Conservation (phyloP, 2,888 invertebrate species). For the Phanerotoma sp. region DNA sequence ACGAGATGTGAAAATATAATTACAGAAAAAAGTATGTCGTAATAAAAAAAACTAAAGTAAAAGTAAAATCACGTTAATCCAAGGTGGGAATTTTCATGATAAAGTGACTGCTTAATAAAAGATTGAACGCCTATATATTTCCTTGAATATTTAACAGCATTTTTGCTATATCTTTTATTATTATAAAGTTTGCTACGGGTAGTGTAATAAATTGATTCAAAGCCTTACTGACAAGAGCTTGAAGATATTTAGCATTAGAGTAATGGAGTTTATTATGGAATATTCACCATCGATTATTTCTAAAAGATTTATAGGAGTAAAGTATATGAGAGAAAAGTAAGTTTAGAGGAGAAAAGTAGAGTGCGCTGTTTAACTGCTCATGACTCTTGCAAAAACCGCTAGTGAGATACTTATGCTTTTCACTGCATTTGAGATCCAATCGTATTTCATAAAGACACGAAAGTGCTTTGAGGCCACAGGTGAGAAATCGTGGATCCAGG, state of each 20-base stretch:
- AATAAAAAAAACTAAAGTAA: no score
- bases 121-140: no score
- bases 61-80: no score
- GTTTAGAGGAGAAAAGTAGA: background rate
- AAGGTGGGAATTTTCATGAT: no score
- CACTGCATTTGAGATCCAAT: conserved; percentile 15
- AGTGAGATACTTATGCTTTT: conserved; percentile 8
- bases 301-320: conserved; percentile 1
- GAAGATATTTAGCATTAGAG: background rate
- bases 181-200: no score
- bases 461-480: conserved; percentile 21
- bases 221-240: background rate
- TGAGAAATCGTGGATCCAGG: conserved; percentile 31
- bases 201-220: background rate
- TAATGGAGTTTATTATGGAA: background rate
- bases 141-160: no score
- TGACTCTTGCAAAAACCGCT: conserved; percentile 11
- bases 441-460: conserved; percentile 23
- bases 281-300: background rate
- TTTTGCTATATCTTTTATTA: no score
- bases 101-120: no score
- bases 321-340: background rate
- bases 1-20: no score
- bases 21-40: background rate
- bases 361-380: conserved; percentile 19